Evolutionary conservation across 1,140 invertebrate genomes (phyloP), one percentile per base, ranked within the genome.

Genomic region (Thaumetopoea pityocampa): DNA sequence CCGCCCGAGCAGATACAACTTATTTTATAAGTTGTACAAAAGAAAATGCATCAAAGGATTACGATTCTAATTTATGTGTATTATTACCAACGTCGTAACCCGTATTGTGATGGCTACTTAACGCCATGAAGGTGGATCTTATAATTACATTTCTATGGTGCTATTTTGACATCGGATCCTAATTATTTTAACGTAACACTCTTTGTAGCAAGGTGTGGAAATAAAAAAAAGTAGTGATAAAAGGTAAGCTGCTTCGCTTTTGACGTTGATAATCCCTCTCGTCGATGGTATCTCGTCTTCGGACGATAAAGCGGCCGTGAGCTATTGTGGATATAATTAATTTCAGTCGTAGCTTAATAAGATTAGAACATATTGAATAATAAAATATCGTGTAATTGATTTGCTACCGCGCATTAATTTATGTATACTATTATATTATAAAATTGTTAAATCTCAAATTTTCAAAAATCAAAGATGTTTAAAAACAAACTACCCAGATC

Each of bases 121-220:
- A 67, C 60, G 57, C 51, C 42, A 46, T 49, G 54, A 49, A 59
- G 37, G 52, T 65, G 37, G 11, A 61, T 49, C 55, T 58, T 53
- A 55, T 52, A 51, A 40, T 51, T 43, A 32, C 38, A 28, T 49
- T 50, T 58, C 49, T 54, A 52, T 52, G 41, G 55, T 50, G 61
- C 63, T 81, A 72, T 81, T 81, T 78, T 81, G 77, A 81, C 73
- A 78, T 64, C 50, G 50, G 55, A 63, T 63, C 63, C 69, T 69
- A 78, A 78, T 80, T 78, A 78, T 76, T 78, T 70, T 67, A 65
- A 62, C 45, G 61, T 72, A 69, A 76, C 62, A 44, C 64, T 67
- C 64, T 76, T 73, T 69, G 59, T 65, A 50, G 49, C 46, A 36
- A 37, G 40, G 42, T 32, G 55, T 50, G 33, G 48, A 37, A 36